phyloP scores from a whole-genome alignment of 1,140 invertebrate genomes.

The Hormaphis cornu region DNA sequence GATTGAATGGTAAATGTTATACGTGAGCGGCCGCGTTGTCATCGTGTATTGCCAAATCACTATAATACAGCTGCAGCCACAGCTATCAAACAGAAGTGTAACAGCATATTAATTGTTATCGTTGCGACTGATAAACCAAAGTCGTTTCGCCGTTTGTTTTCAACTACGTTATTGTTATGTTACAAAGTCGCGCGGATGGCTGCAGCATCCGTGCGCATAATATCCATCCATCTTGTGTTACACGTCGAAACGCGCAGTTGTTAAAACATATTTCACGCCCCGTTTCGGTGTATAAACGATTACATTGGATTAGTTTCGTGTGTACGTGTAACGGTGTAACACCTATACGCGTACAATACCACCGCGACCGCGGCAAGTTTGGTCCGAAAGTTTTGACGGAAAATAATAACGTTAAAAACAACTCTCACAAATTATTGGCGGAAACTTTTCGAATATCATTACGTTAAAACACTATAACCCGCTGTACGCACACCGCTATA shows the following conservation, averaged over 20 bases:
- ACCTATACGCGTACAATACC: no score
- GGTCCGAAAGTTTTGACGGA: conserved; percentile 22
- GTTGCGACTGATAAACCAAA: no score
- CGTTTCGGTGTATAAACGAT: conserved; percentile 22
- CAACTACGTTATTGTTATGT: no score
- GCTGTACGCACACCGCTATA: no score
- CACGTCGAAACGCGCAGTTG: conserved; percentile 23
- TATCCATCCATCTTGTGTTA: conserved; percentile 21
- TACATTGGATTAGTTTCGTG: conserved; percentile 18
- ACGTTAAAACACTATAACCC: conserved; percentile 15
- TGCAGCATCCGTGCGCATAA: not conserved
- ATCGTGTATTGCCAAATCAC: no score
- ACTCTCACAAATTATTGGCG: conserved; percentile 29
- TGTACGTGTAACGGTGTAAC: not conserved
- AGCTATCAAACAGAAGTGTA: no score
- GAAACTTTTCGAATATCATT: conserved; percentile 25
- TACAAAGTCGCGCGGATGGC: no score
- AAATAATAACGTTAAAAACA: conserved; percentile 31
- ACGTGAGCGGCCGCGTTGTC: no score
- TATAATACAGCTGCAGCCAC: no score
- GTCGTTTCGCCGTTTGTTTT: no score
- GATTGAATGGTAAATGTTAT: no score
- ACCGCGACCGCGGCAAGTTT: not conserved
- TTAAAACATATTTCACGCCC: conserved; percentile 28
- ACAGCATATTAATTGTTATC: no score